Conservation (phyloP, 1,140 invertebrate species). For the Ceratina australensis region DNA sequence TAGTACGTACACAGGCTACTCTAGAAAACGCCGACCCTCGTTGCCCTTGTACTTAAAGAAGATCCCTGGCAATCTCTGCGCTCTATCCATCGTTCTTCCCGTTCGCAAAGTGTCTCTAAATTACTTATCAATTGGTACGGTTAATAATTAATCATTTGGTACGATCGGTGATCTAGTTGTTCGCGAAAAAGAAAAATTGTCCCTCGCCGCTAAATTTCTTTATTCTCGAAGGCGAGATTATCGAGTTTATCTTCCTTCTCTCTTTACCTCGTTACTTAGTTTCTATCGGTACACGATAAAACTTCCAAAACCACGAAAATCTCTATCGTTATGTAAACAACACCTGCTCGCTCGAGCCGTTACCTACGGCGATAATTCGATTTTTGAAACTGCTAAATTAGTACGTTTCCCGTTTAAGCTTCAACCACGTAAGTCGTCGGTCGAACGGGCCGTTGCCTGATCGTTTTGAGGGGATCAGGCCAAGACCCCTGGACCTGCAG, state of each 20-base stretch:
- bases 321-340: conserved; percentile 27
- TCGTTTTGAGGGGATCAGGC: conserved; percentile 1
- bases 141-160: conserved; percentile 63
- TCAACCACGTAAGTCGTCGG: conserved; percentile 7
- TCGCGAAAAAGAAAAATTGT: conserved; percentile 45
- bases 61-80: conserved; percentile 50
- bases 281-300: conserved; percentile 14
- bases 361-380: conserved; percentile 19
- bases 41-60: conserved; percentile 48
- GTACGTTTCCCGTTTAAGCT: conserved; percentile 19
- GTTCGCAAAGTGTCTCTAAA: conserved; percentile 53
- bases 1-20: too few species aligned
- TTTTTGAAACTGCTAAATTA: conserved; percentile 24
- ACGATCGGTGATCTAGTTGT: conserved; percentile 60
- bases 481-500: background rate
- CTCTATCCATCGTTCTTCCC: conserved; percentile 2
- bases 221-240: background rate
- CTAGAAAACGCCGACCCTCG: conserved; percentile 9
- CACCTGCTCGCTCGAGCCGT: conserved; percentile 6
- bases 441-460: conserved; percentile 6
- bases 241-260: background rate
- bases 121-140: conserved; percentile 60
- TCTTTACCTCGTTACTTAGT: background rate
- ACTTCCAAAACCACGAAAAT: conserved; percentile 24
- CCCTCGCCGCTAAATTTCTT: background rate